Base-by-base conservation (phyloP, 2,113 vertebrate genomes). In the Macquaria australasica region DNA sequence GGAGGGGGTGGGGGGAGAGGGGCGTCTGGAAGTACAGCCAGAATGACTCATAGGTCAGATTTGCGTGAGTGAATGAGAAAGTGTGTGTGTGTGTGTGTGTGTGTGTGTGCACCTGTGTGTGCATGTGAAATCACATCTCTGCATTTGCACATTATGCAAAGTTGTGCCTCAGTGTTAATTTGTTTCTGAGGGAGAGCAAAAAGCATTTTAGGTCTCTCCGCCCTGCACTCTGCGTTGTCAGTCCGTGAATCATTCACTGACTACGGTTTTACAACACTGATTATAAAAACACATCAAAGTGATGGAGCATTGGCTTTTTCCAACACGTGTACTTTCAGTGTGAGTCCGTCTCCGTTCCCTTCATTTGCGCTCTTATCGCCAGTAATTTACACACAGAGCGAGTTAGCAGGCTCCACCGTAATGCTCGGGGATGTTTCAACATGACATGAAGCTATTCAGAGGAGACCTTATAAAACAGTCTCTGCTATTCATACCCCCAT, bases 21-120 rank as follows among this genome's bases (percentile, higher is more conserved):
- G 82, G 48, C 39, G 25, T 77, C 75, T 79, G 82, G 81, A 83
- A 83, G 79, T 34, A 51, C 25, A 83, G 89, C 84, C 87, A 82
- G 87, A 15, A 92, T 95, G 94, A 95, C 93, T 94, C 94, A 95
- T 95, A 95, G 95, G 94, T 95, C 93, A 93, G 77, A 82, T 84
- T 67, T 90, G 85, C 16, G 45, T 83, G 79, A 81, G 73, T 58
- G 77, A 88, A 88, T 64, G 71, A 70, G 68, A 73, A 45, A 39
- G 53, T 48, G n/a, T 67, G 1, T 37, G n/a, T 70, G 1, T 37
- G 53, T 48, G 21, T 66, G 1, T 37, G 15, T 51, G 23, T 45
- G 64, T 70, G 62, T 41, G 64, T 73, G 69, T 79, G 76, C 66
- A 11, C 51, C 48, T 68, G 66, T 62, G 83, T 78, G 80, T 66